Conservation (phyloP, 2,888 invertebrate species). For the Carcina quercana region DNA sequence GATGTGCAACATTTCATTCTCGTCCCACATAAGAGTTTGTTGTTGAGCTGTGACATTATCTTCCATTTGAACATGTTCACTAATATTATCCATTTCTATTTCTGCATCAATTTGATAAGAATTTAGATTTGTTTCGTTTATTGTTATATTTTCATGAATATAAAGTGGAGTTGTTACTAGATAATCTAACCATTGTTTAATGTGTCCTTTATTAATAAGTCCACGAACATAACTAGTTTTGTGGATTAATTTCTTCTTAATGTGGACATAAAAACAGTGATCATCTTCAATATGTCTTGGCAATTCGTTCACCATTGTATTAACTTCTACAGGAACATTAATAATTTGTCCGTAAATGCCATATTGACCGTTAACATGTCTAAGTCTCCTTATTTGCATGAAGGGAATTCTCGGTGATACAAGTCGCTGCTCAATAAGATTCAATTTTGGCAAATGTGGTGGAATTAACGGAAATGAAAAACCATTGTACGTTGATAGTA, state of each 20-base stretch:
- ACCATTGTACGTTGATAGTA: slow-evolving; percentile 21
- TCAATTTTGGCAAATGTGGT: slow-evolving; percentile 19
- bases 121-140: slow-evolving; percentile 19
- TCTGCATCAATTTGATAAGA: slow-evolving; percentile 13
- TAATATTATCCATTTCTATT: slow-evolving; percentile 19
- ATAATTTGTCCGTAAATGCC: slow-evolving; percentile 27
- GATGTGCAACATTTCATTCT: slow-evolving; percentile 14
- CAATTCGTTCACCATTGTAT: slow-evolving; percentile 25
- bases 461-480: slow-evolving; percentile 25
- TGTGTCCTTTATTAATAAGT: slow-evolving; percentile 17
- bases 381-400: slow-evolving; percentile 26
- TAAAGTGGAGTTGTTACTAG: slow-evolving; percentile 22
- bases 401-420: slow-evolving; percentile 27
- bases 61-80: slow-evolving; percentile 22
- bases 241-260: slow-evolving; percentile 14
- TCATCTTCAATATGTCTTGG: slow-evolving; percentile 24
- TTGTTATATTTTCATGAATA: slow-evolving; percentile 18
- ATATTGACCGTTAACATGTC: slow-evolving; percentile 22
- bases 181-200: slow-evolving; percentile 22
- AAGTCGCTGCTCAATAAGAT: slow-evolving; percentile 20
- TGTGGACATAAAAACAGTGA: slow-evolving; percentile 14
- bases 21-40: slow-evolving; percentile 19
- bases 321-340: slow-evolving; percentile 25
- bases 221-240: slow-evolving; percentile 21
- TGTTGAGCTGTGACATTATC: slow-evolving; percentile 20